A percentile compares a stretch with the other conserved stretches of the same genome.
Evolutionary conservation across 2,888 invertebrate species (phyloP).

Genomic region (Tipula unca): DNA sequence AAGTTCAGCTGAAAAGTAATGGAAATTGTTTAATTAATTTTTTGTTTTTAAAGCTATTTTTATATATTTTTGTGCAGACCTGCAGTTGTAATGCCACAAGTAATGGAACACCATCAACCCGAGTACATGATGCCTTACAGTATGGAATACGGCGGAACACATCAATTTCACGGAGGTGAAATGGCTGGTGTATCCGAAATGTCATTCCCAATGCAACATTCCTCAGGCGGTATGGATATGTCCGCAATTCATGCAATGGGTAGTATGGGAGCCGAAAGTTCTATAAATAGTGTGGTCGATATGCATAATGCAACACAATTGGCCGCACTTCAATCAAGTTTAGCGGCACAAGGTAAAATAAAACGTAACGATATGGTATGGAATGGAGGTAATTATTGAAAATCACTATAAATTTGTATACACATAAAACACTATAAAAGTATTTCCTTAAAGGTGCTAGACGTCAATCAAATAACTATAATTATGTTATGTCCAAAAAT

Average conservation of each 20-base stretch:
- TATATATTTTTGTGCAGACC: background rate
- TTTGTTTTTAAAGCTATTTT: background rate
- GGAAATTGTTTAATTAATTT: constrained; percentile 24
- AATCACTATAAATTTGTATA: background rate
- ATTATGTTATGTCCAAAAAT: constrained; percentile 23
- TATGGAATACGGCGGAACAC: constrained; percentile 38
- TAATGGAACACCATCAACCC: constrained; percentile 22
- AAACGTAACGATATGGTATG: background rate
- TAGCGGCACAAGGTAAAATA: background rate
- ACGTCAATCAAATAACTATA: constrained; percentile 22
- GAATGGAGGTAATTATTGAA: constrained; percentile 10
- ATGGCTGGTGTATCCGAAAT: background rate
- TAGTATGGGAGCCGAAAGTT: constrained; percentile 28
- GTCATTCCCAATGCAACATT: constrained; percentile 29
- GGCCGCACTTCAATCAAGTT: constrained; percentile 21
- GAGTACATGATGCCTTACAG: constrained; percentile 42
- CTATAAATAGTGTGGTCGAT: constrained; percentile 36
- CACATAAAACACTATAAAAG: constrained; percentile 19
- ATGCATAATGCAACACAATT: constrained; percentile 32
- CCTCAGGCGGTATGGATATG: constrained; percentile 35
- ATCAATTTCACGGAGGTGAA: background rate
- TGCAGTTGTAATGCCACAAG: background rate
- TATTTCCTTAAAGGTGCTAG: background rate
- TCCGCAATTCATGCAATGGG: constrained; percentile 27
- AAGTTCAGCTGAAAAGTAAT: constrained; percentile 44